These are phyloP conservation scores for Eumacrocentrus americanus DNA, from an alignment of 2,888 invertebrate species.

Conservation along the genomic window DNA sequence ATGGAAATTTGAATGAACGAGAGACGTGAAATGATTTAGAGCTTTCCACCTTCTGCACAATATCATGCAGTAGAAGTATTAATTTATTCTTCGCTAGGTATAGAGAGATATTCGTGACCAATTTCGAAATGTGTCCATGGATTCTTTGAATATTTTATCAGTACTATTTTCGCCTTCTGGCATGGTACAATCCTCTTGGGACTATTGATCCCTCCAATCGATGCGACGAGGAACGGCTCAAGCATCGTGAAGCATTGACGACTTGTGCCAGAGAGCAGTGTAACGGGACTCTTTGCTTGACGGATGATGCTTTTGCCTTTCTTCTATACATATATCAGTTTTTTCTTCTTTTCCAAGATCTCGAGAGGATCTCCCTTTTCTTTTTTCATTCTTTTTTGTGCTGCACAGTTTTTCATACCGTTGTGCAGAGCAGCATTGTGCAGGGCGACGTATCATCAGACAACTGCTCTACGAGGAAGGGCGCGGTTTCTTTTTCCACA, in stretches of 20 bases:
- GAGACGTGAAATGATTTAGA: conserved; percentile 19
- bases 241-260: too few relatives aligned
- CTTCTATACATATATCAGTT: not conserved
- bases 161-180: too few relatives aligned
- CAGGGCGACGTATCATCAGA: not conserved
- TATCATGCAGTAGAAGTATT: not conserved
- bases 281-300: conserved; percentile 22
- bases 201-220: conserved; percentile 17
- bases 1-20: conserved; percentile 23
- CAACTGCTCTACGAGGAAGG: not conserved
- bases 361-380: not conserved
- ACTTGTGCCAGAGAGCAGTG: not conserved
- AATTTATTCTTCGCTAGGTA: not conserved
- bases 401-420: conserved; percentile 7
- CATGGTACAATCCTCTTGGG: too few relatives aligned
- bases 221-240: not conserved
- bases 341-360: not conserved
- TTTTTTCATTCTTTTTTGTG: conserved; percentile 4
- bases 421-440: not conserved
- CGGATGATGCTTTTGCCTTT: conserved; percentile 23
- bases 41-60: too few relatives aligned
- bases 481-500: conserved; percentile 5
- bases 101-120: conserved; percentile 13
- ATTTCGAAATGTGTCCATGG: conserved; percentile 12
- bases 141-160: not conserved